Evolutionary conservation across 2,797 vertebrate genomes (phyloP).

Genomic region (Pangasius macronema): DNA sequence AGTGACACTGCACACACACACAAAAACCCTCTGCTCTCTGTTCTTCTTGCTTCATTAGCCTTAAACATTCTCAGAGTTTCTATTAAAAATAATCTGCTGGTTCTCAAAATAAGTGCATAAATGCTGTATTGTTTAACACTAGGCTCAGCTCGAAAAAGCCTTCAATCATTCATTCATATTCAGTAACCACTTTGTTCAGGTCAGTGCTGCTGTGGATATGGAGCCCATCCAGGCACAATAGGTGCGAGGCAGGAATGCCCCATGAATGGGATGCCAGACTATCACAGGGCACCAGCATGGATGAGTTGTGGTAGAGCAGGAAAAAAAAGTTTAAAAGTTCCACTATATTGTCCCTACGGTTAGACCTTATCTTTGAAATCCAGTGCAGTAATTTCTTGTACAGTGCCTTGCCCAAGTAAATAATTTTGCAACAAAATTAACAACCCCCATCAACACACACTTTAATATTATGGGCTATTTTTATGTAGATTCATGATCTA

Average conservation of each 20-base stretch:
- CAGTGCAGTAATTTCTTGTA: background rate
- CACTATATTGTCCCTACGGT: background rate
- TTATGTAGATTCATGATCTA: background rate
- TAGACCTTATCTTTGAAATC: background rate
- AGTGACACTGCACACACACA: slow-evolving; percentile 4
- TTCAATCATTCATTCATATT: background rate
- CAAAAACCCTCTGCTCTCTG: background rate
- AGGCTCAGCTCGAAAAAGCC: background rate
- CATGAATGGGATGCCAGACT: background rate
- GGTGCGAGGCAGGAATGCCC: background rate
- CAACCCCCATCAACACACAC: background rate
- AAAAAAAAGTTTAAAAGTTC: background rate
- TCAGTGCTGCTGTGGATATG: background rate
- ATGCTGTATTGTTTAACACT: background rate
- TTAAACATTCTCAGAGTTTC: background rate
- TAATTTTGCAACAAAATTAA: background rate
- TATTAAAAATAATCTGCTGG: background rate
- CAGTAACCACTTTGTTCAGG: background rate
- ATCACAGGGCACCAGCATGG: background rate
- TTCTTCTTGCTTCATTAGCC: background rate
- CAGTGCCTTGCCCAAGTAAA: background rate
- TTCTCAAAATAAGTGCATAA: background rate
- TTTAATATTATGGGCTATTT: background rate
- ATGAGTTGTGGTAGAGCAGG: background rate
- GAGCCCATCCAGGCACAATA: background rate